Percentiles rank a stretch among this genome's conserved stretches.
Evolutionary conservation across 2,888 invertebrate genomes (phyloP).

Genomic region (Diploptera punctata): DNA sequence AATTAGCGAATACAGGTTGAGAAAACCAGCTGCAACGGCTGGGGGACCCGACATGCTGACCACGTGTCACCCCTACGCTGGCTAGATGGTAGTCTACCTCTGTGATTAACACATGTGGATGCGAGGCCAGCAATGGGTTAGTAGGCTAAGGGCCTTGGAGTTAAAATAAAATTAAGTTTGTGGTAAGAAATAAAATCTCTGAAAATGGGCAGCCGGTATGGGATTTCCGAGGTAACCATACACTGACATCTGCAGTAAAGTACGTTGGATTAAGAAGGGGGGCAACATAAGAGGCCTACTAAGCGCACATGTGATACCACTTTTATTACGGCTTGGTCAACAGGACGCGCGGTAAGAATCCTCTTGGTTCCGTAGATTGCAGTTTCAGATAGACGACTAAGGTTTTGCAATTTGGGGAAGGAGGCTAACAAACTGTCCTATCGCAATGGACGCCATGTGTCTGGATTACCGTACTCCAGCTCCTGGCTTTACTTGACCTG

Average conservation of each 20-base stretch:
- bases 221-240: background rate
- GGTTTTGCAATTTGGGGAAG: slow-evolving; percentile 12
- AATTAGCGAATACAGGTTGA: no score
- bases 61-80: no score
- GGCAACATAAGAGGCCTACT: background rate
- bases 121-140: no score
- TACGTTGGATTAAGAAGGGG: background rate
- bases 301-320: background rate
- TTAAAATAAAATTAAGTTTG: no score
- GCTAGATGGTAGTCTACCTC: no score
- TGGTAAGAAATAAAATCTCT: no score
- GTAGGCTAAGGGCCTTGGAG: no score
- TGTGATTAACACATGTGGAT: no score
- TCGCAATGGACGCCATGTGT: slow-evolving; percentile 18
- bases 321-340: background rate
- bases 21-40: no score
- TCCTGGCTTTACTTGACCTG: slow-evolving; percentile 18
- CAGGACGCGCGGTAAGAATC: background rate
- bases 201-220: no score
- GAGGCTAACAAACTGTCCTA: background rate
- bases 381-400: slow-evolving; percentile 3
- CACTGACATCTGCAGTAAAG: background rate
- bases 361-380: background rate
- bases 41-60: no score
- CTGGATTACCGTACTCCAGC: background rate